A percentile compares a stretch with the other conserved stretches of the same genome.
Conservation (phyloP, 2,888 invertebrate genomes). For the Drosophila mulleri region DNA sequence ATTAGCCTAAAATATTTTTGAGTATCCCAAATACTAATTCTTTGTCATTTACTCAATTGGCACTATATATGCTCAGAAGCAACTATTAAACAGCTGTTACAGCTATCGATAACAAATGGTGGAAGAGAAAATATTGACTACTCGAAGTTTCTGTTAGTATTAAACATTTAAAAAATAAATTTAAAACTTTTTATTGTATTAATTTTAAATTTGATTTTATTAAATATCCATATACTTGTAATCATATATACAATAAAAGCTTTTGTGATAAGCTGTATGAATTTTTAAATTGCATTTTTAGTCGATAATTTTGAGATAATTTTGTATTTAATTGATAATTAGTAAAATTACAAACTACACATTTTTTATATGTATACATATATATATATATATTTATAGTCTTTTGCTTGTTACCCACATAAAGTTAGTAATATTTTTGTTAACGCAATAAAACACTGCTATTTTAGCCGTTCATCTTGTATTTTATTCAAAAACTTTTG, state of each 20-base stretch:
- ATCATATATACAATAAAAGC: slow-evolving; percentile 63
- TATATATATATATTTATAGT: slow-evolving; percentile 30
- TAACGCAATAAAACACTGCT: slow-evolving; percentile 50
- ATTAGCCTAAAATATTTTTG: too few species aligned
- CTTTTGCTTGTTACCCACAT: slow-evolving; percentile 38
- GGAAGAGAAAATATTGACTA: not conserved
- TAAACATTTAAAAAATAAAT: not conserved
- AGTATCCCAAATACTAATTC: too few species aligned
- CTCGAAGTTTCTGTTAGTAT: not conserved
- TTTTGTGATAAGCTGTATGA: slow-evolving; percentile 41
- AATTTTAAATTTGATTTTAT: slow-evolving; percentile 31
- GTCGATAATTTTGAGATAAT: slow-evolving; percentile 21
- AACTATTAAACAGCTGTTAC: slow-evolving; percentile 1
- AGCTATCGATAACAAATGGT: slow-evolving; percentile 5
- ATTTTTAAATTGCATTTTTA: slow-evolving; percentile 40
- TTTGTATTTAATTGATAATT: slow-evolving; percentile 22
- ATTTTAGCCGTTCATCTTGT: slow-evolving; percentile 35
- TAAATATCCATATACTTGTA: slow-evolving; percentile 41
- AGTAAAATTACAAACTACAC: slow-evolving; percentile 25
- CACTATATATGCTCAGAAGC: not conserved
- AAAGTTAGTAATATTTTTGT: slow-evolving; percentile 22
- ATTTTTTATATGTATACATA: too few species aligned
- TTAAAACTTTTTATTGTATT: not conserved
- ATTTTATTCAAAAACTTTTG: slow-evolving; percentile 41
- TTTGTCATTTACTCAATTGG: not conserved